Evolutionary conservation across 1,140 invertebrate species (phyloP), one percentile per base, ranked within the genome.

Genomic region (Battus philenor): DNA sequence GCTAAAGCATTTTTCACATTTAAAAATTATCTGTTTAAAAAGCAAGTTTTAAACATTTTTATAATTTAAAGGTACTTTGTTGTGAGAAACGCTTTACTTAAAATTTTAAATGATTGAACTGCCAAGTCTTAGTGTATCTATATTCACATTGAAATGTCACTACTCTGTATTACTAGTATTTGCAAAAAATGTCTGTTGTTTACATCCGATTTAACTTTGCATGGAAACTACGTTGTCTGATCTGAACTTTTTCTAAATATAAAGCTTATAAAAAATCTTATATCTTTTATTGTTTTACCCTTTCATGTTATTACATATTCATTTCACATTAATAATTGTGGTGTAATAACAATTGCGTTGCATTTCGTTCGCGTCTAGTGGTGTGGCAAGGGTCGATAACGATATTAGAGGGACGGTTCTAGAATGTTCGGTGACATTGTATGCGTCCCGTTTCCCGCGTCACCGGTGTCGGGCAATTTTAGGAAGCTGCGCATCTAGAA

Each of bases 241-340:
- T 71, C 65, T 71, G 68, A 62, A 56, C 50, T 48, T 61, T 59
- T 61, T 58, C 54, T 47, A 16, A 62, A 71, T 62, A 69, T 57
- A 61, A 56, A 57, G 59, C 65, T 68, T 68, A 63, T 63, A 41
- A 34, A 48, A 56, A 44, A 50, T 43, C 51, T 58, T 27, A 9
- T 44, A 27, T 57, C 26, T 60, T 61, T 50, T 59, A 54, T 39
- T 58, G 8, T 34, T 50, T 55, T 12, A 49, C 13, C 31, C 12
- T 27, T 12, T 18, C 3, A 24, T 31, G 22, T 32, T 3, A 12
- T 26, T 26, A 20, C 15, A 17, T 10, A 27, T 8, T 12, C 7
- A 29, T 20, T 20, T 20, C 18, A 2, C 18, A 20, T 20, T 20
- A n/a, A n/a, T n/a, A n/a, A n/a, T n/a, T n/a, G n/a, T n/a, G n/a